A percentile compares a stretch with the other conserved stretches of the same genome.
phyloP scores from a whole-genome alignment of 2,888 invertebrate species.

The Choreutis nemorana region DNA sequence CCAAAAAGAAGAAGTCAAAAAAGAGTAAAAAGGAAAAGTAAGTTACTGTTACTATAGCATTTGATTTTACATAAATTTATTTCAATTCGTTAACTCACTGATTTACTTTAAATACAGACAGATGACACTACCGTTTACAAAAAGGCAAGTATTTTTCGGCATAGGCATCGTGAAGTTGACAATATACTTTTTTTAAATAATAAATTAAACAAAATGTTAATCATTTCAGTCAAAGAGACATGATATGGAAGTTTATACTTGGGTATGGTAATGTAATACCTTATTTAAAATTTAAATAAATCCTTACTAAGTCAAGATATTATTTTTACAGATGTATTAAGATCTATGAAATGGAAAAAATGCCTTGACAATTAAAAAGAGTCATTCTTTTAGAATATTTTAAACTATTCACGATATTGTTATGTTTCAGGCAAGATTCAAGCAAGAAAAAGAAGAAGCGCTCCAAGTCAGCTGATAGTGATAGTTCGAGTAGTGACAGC shows the following conservation, averaged over 20 bases:
- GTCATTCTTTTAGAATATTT: too few relatives aligned
- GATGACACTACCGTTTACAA: conserved; percentile 47
- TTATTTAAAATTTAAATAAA: conserved; percentile 1
- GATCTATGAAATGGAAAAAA: too few relatives aligned
- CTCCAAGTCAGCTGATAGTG: conserved; percentile 60
- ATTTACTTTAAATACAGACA: conserved; percentile 46
- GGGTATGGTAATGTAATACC: conserved; percentile 32
- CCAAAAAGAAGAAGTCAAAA: conserved; percentile 83
- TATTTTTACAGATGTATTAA: too few relatives aligned
- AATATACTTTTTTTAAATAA: conserved; percentile 5
- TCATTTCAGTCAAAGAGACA: conserved; percentile 56
- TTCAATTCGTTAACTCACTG: conserved; percentile 25
- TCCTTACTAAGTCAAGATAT: too few relatives aligned
- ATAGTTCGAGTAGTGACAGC: conserved; percentile 51
- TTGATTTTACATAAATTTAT: conserved; percentile 14
- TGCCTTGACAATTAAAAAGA: too few relatives aligned
- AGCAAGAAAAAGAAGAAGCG: conserved; percentile 67
- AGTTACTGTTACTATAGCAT: conserved; percentile 25
- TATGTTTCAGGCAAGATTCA: conserved; percentile 44
- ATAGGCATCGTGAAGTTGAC: too few relatives aligned
- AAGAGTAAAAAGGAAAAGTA: conserved; percentile 79
- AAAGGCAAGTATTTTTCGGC: conserved; percentile 53
- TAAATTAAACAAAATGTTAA: conserved; percentile 13
- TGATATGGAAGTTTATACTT: conserved; percentile 48
- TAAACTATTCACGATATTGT: too few relatives aligned